Base-by-base conservation (phyloP, 1,140 invertebrate species). In the Bacillus rossius region DNA sequence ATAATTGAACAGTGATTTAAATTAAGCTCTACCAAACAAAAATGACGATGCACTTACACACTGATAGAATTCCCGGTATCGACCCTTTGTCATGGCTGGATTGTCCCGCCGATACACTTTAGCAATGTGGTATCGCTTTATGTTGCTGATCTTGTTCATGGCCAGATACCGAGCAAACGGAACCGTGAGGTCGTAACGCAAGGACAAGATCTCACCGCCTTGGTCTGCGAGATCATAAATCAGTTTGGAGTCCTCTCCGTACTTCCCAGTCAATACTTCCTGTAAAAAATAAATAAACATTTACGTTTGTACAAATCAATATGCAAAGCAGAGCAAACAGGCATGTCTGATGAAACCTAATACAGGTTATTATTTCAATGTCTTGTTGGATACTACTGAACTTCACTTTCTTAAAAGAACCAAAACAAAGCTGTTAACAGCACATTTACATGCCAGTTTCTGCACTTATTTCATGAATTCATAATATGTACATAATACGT, bases 161-260 rank as follows among this genome's bases (percentile, higher is more conserved):
- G 97, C 98, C 60, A 99, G 73, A 73, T 98, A 99, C 43, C 97
- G 80, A 29, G 98, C 97, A 78, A 99, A 92, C 47, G 98, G 97
- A 51, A 99, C 96, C 3, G 91, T 94, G 38, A 96, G 73, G 71
- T 96, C 92, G 72, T 96, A 96, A 55, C 92, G 81, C 61, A 95
- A 75, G 7, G 91, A 89, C n/a, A 95, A 74, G 55, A 93, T 88
- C 79, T 99, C 98, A 37, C 97, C 98, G 51, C 96, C 97, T 78
- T 99, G 96, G 79, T 99, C 96, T 71, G 92, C 93, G 8, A 99
- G 77, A 75, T 99, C 96, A 76, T 98, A 99, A 50, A 99, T 99
- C 0, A 99, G 77, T 73, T 99, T 99, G 0, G 96, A 94, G 76
- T 99, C 98, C 79, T 99, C 97, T 3, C 98, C 98, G 81, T 99